These are phyloP conservation scores for Macroglossus sobrinus DNA, from an alignment of 2,113 vertebrate genomes.

Conservation along the genomic window DNA sequence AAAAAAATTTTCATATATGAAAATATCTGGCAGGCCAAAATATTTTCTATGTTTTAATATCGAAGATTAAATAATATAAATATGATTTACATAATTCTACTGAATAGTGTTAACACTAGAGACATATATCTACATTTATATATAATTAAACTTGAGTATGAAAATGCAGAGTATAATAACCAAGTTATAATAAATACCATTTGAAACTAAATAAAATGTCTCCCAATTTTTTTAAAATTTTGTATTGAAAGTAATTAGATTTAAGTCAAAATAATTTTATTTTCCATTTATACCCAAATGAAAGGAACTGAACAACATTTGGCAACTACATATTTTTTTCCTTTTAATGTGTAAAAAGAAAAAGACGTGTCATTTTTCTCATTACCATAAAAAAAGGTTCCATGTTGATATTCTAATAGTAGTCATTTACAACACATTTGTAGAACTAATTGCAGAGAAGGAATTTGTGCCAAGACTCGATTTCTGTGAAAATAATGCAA, in stretches of 20 bases:
- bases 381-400: not conserved
- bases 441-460: not conserved
- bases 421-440: not conserved
- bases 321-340: not conserved
- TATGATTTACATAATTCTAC: not conserved
- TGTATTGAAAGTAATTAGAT: not conserved
- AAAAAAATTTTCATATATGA: not conserved
- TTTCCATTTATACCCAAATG: not conserved
- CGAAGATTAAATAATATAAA: not conserved
- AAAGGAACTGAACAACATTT: not conserved
- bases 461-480: not conserved
- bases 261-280: not conserved
- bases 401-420: not conserved
- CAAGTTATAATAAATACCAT: not conserved
- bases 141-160: not conserved
- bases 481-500: not conserved
- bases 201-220: not conserved
- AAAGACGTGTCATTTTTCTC: not conserved
- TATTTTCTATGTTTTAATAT: not conserved
- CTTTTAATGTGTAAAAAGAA: not conserved
- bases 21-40: not conserved
- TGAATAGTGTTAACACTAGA: not conserved
- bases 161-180: not conserved
- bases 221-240: constrained; percentile 1
- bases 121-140: not conserved